Conservation (phyloP, 2,797 vertebrate species). For the Florisuga fusca region DNA sequence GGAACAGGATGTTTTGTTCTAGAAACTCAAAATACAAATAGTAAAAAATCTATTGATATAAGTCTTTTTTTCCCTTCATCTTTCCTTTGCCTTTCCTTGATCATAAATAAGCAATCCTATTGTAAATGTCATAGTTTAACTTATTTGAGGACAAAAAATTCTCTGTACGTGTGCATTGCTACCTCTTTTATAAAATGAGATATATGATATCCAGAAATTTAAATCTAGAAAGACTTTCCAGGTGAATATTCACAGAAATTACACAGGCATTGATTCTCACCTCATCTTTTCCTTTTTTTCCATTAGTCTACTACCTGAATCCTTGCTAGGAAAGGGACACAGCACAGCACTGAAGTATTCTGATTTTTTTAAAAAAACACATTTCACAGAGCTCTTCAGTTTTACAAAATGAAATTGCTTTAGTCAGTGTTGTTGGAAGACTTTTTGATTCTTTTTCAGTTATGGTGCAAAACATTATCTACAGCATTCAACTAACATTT, state of each 20-base stretch:
- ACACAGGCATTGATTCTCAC: not conserved
- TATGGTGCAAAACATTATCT: not conserved
- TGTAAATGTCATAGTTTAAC: not conserved
- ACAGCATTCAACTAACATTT: not conserved
- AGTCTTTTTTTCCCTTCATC: not conserved
- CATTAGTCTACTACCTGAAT: not conserved
- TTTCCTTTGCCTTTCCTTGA: not conserved
- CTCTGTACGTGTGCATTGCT: not conserved
- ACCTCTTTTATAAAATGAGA: not conserved
- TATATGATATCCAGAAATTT: not conserved
- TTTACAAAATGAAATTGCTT: not conserved
- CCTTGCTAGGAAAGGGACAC: not conserved
- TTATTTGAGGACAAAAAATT: not conserved
- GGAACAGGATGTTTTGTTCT: not conserved
- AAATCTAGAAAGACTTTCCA: not conserved
- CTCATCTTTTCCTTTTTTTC: not conserved
- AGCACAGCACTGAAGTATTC: not conserved
- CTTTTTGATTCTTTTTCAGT: not conserved
- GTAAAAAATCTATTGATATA: not conserved
- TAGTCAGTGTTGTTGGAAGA: not conserved
- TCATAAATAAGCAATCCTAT: not conserved
- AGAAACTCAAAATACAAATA: not conserved
- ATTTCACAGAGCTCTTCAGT: not conserved
- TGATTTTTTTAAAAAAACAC: not conserved
- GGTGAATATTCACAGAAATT: not conserved